Conservation (phyloP, 1,140 invertebrate genomes). For the Calosoma granatense region DNA sequence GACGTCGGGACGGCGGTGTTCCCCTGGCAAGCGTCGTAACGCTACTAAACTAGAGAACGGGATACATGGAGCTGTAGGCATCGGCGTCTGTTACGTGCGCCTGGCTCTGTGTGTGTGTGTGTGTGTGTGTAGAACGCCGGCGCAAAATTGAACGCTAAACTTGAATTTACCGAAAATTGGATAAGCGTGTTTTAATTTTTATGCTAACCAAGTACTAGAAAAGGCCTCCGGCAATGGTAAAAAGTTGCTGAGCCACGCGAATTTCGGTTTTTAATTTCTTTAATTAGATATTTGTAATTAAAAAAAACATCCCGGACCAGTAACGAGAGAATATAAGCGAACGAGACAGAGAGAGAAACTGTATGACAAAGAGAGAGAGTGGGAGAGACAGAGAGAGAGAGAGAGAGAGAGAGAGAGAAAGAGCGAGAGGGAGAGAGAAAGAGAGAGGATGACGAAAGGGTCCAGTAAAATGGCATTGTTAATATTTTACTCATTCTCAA, state of each 20-base stretch:
- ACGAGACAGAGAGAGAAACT: no score
- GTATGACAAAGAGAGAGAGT: no score
- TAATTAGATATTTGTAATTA: conserved; percentile 7
- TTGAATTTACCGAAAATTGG: neutral
- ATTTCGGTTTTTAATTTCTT: neutral
- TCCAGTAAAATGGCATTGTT: no score
- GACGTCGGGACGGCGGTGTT: neutral
- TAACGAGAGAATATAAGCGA: no score
- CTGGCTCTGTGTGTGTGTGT: no score
- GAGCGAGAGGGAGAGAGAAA: no score
- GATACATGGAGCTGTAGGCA: neutral
- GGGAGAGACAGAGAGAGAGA: no score
- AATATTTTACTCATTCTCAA: no score
- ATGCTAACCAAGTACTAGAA: neutral
- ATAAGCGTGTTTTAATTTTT: conserved; percentile 1
- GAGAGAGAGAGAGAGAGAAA: no score
- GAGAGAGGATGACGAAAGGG: no score
- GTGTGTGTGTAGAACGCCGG: no score
- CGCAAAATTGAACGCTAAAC: neutral
- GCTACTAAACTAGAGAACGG: conserved; percentile 1
- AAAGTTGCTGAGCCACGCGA: neutral
- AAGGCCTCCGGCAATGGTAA: neutral
- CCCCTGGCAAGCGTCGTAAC: neutral
- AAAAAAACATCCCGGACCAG: neutral
- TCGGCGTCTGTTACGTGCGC: neutral